Evolutionary conservation across 2,797 vertebrate genomes (phyloP), one percentile per base, ranked within the genome.

Genomic region (Alca torda): DNA sequence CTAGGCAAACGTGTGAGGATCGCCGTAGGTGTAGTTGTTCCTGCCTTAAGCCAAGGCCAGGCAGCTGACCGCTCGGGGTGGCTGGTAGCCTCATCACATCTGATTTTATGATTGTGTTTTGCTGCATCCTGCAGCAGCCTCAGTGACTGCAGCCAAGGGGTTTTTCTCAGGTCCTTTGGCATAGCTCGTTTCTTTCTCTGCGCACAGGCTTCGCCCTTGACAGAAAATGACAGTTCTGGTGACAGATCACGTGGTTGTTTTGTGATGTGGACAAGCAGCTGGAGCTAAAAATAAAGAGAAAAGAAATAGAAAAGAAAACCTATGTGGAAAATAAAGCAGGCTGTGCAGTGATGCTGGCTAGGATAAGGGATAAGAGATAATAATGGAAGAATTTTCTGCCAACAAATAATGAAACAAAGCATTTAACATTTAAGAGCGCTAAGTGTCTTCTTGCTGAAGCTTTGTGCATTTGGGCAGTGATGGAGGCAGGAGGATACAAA

Each of bases 221-320:
- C 82, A 90, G 84, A 86, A 96, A 92, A 93, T 88, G 93, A 89
- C 95, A 96, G 89, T 78, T 96, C 39, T 88, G 73, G 70, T 94
- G 94, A 84, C 82, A 94, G 91, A 88, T 94, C 61, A 43, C 86
- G 84, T 91, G 89, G 53, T 83, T 89, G 61, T 85, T 96, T 88
- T 96, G 89, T 92, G 90, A 84, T 96, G 73, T 86, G 93, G 92
- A 84, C 91, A 93, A 94, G 91, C 84, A 95, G 50, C 72, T 94
- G 82, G 92, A 95, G 67, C 84, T 97, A 94, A 93, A 95, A 96
- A 95, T 80, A 85, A 78, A 67, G 92, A 75, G 46, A 72, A 84
- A 95, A 84, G 19, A 77, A 92, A 59, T 28, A 87, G 73, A 85
- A 90, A 92, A 84, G 50, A 65, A 95, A 93, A 89, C 35, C 51